Conservation (phyloP, 2,113 vertebrate species). For the Syngnathus scovelli region DNA sequence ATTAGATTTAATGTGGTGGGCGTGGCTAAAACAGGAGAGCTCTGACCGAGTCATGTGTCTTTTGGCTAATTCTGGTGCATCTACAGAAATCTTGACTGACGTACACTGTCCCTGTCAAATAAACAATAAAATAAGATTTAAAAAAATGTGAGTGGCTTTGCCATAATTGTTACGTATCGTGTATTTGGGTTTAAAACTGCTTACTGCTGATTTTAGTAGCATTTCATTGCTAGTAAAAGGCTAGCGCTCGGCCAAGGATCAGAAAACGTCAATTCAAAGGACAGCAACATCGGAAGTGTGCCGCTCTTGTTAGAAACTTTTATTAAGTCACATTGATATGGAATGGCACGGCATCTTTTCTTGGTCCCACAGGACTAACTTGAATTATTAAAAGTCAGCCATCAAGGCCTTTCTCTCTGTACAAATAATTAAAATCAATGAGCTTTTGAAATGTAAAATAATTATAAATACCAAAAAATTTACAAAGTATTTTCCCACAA, state of each 20-base stretch:
- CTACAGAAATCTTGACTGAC: too few relatives aligned
- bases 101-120: too few relatives aligned
- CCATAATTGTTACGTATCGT: not conserved
- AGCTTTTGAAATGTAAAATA: conserved; percentile 72
- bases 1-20: not conserved
- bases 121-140: too few relatives aligned
- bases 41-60: too few relatives aligned
- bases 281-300: not conserved
- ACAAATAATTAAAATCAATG: conserved; percentile 94
- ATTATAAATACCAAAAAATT: conserved; percentile 79
- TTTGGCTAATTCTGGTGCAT: too few relatives aligned
- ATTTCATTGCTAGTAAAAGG: not conserved
- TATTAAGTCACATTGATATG: conserved; percentile 71
- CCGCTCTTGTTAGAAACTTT: conserved; percentile 52
- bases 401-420: conserved; percentile 83
- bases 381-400: conserved; percentile 80
- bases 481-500: conserved; percentile 64
- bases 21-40: too few relatives aligned
- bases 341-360: conserved; percentile 71
- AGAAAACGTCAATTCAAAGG: not conserved
- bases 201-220: not conserved
- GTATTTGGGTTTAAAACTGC: not conserved
- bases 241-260: not conserved
- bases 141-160: not conserved
- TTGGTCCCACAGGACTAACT: conserved; percentile 74